Percentiles rank a stretch among this genome's conserved stretches.
Evolutionary conservation across 2,797 vertebrate species (phyloP).

Genomic region (Holocentrus rufus): DNA sequence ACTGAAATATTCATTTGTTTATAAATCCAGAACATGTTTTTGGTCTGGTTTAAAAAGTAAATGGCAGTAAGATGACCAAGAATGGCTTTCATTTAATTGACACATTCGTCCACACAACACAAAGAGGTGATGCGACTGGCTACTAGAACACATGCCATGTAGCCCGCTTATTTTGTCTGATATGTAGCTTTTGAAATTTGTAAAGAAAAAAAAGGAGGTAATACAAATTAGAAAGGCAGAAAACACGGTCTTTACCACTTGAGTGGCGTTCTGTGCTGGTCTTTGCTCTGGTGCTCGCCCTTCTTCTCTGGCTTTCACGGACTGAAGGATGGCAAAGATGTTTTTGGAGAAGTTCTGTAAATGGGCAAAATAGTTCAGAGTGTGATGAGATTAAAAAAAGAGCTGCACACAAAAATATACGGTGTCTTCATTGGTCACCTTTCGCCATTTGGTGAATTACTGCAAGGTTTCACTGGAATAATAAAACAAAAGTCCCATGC

Average conservation of each 20-base stretch:
- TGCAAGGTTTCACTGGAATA: not conserved
- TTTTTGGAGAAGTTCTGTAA: slow-evolving; percentile 98
- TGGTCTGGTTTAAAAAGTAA: too few species aligned
- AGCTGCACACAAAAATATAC: not conserved
- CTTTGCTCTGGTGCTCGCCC: slow-evolving; percentile 96
- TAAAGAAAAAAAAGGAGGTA: not conserved
- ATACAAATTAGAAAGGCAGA: too few species aligned
- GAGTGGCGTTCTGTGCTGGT: slow-evolving; percentile 91
- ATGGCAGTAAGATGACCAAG: too few species aligned
- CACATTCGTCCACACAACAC: too few species aligned
- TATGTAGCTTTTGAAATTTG: too few species aligned
- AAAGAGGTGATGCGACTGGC: not conserved
- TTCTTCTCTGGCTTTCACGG: slow-evolving; percentile 98
- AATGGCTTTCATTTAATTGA: too few species aligned
- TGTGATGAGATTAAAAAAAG: not conserved
- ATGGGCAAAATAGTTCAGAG: slow-evolving; percentile 16
- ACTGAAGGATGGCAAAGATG: slow-evolving; percentile 98
- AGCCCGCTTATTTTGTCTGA: too few species aligned
- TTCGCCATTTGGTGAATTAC: not conserved
- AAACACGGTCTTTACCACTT: slow-evolving; percentile 84
- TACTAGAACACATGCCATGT: not conserved
- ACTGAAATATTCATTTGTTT: too few species aligned
- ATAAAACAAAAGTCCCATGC: not conserved
- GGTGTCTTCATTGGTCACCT: not conserved
- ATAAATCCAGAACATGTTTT: too few species aligned